phyloP scores from a whole-genome alignment of 2,797 vertebrate genomes.

The Pantherophis vulpinus region DNA sequence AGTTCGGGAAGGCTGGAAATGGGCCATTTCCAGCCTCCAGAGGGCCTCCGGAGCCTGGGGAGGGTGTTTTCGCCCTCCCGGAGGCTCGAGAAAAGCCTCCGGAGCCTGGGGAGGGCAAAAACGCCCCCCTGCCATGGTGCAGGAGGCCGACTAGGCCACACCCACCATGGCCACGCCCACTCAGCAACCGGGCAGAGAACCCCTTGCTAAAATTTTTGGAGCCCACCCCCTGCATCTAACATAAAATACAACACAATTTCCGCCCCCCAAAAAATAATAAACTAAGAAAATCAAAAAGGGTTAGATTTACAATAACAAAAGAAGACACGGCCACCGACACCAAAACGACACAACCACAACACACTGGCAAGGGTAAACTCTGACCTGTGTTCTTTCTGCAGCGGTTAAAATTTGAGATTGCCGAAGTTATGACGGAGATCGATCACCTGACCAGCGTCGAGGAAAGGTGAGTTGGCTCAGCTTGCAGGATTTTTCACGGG shows the following conservation, averaged over 20 bases:
- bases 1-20: too few species aligned
- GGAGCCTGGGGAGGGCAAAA: too few species aligned
- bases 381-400: conserved; percentile 57
- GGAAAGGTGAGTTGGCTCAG: conserved; percentile 79
- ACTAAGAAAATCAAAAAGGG: background rate
- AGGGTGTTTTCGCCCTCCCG: too few species aligned
- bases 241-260: background rate
- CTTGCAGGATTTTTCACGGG: background rate
- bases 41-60: too few species aligned
- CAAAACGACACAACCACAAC: background rate
- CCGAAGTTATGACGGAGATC: conserved; percentile 98
- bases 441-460: conserved; percentile 92
- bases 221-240: background rate
- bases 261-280: background rate
- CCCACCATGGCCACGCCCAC: too few species aligned
- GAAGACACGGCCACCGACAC: background rate
- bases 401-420: conserved; percentile 96
- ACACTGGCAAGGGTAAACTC: background rate
- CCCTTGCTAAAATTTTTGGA: too few species aligned
- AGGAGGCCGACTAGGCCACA: too few species aligned
- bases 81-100: too few species aligned
- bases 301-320: background rate
- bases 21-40: too few species aligned
- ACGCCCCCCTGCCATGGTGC: too few species aligned
- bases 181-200: too few species aligned